Evolutionary conservation across 2,888 invertebrate species (phyloP).

Genomic region (Drosophila vallismaia): DNA sequence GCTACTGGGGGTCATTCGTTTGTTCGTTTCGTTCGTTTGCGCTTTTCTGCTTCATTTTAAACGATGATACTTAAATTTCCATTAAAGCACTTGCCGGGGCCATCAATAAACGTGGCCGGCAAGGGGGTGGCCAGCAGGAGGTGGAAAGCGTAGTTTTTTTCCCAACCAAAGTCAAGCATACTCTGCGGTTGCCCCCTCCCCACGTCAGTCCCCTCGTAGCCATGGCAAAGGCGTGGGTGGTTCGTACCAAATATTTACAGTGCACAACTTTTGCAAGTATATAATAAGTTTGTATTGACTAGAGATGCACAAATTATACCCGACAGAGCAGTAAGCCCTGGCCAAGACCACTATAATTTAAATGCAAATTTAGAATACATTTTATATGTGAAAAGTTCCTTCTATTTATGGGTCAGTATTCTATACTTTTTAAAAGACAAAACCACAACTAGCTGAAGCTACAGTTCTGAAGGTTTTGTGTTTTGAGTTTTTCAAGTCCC

Average conservation of each 20-base stretch:
- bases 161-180: conserved; percentile 63
- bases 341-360: conserved; percentile 13
- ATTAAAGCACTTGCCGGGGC: conserved; percentile 75
- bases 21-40: conserved; percentile 50
- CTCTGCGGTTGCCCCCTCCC: conserved; percentile 54
- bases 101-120: conserved; percentile 67
- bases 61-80: conserved; percentile 80
- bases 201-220: conserved; percentile 1
- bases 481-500: not conserved
- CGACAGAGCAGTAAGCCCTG: not conserved
- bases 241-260: conserved; percentile 65
- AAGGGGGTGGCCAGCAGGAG: conserved; percentile 5
- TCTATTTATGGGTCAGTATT: not conserved
- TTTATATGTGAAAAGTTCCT: not conserved
- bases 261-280: conserved; percentile 60
- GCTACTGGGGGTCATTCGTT: conserved; percentile 4
- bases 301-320: conserved; percentile 40
- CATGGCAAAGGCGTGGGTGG: conserved; percentile 24
- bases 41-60: conserved; percentile 76
- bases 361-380: conserved; percentile 6
- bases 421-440: not conserved
- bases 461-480: too few relatives aligned
- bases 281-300: conserved; percentile 37
- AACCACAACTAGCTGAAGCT: too few relatives aligned
- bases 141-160: conserved; percentile 51